Evolutionary conservation across 2,113 vertebrate genomes (phyloP), one percentile per base, ranked within the genome.

Genomic region (Saguinus midas): DNA sequence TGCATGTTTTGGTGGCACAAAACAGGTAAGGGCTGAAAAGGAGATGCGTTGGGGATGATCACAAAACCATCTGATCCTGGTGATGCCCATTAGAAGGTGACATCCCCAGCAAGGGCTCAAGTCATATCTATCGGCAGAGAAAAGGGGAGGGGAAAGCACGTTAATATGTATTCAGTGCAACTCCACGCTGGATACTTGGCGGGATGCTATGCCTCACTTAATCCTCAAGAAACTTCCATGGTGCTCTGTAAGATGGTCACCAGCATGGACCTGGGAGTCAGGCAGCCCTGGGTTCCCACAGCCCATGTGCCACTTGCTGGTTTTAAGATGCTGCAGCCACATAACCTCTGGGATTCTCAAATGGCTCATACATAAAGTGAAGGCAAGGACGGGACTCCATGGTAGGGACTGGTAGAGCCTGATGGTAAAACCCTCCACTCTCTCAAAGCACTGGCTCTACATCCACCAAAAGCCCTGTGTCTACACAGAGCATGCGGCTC

Each of bases 71-170:
- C 10, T 48, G 29, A 5, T 3, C 80, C 70, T 57, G 11, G 66
- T 5, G n/a, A n/a, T 79, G 16, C 50, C 73, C 75, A 13, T 10
- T 3, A 5, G 48, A 72, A 78, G 58, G 2, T 6, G 55, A 79
- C 3, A 16, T 10, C 35, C 45, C 45, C 68, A 20, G 17, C 29
- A 40, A 90, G 32, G 57, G 29, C 40, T 35, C 55, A 45, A 14
- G 43, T 4, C 5, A 0, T 21, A 17, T 2, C 0, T 14, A 23
- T 9, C 0, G 0, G 76, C 48, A 76, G 14, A 87, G n/a, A 45
- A 29, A 50, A 32, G 45, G 50, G 58, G 29, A 1, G 1, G 2
- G 37, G 68, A 29, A 83, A 76, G 70, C 48, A 40, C 10, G 55
- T 7, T 14, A 17, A 35, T 1, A 9, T 1, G 3, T 14, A 8